Base-by-base conservation (phyloP, 1,140 invertebrate genomes). In the Ceratitis capitata region DNA sequence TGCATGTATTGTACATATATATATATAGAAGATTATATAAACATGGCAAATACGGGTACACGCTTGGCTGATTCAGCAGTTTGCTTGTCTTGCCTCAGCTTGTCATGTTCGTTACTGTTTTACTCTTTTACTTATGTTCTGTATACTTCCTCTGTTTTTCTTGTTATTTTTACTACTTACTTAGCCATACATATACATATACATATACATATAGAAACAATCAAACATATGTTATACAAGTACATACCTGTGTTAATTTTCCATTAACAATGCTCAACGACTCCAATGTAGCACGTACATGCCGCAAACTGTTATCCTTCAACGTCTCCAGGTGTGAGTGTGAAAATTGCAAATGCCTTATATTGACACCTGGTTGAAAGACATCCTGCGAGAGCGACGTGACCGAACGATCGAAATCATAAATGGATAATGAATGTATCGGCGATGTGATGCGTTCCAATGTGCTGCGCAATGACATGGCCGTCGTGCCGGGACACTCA, bases 381-480 rank as follows among this genome's bases (percentile, higher is more conserved):
- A 96, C 92, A 78, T 95, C 94, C 58, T 94, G 92, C 61, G 94
- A 94, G 61, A 98, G 93, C 85, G 94, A 94, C 16, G 94, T 95
- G 39, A 97, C 94, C 64, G 94, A 94, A 86, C 94, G 94, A 92
- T 98, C 96, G 86, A 97, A 93, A 90, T 97, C 96, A 92, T 97
- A 98, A 87, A 98, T 95, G 87, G 95, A 97, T 87, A 98, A 93
- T 39, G 96, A 97, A 89, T 97, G 96, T 58, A 98, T 95, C 12
- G 94, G 94, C 82, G 94, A 94, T 89, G 93, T 91, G 89, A 95
- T 88, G 91, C 93, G 88, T 90, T 94, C 91, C 42, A 93, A 86
- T 2, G 93, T 93, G 16, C 92, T 88, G 56, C 91, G 92, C 82
- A 94, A 87, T 19, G 93, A 93, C 32, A 92, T 88, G 5, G 92